A percentile compares a stretch with the other conserved stretches of the same genome.
These are phyloP conservation scores for Corythornis cristatus DNA, from an alignment of 2,113 vertebrate species.

Conservation along the genomic window DNA sequence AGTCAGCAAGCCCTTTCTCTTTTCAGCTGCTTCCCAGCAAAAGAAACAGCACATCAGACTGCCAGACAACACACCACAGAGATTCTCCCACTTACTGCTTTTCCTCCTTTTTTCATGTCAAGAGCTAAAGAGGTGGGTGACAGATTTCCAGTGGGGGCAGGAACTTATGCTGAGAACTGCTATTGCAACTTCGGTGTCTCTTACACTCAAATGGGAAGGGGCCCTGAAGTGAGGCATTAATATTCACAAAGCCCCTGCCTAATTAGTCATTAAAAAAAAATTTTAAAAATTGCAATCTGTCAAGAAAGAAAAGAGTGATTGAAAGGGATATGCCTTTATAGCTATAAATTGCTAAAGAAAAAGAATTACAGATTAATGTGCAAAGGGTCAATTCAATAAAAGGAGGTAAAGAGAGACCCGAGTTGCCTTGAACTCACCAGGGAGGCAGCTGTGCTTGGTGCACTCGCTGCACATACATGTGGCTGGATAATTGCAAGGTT, in stretches of 20 bases:
- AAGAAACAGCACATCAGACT: neutral
- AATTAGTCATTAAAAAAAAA: constrained; percentile 17
- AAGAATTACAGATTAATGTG: neutral
- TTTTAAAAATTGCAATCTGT: neutral
- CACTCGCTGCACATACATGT: neutral
- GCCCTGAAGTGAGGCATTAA: neutral
- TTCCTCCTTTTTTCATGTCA: constrained; percentile 3
- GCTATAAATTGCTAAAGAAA: neutral
- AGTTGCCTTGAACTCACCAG: neutral
- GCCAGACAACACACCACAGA: neutral
- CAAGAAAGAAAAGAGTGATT: constrained; percentile 5
- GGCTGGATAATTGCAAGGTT: neutral
- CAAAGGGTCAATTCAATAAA: constrained; percentile 12
- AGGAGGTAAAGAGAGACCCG: neutral
- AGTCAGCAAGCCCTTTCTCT: neutral
- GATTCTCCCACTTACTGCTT: constrained; percentile 5
- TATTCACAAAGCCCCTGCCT: constrained; percentile 2
- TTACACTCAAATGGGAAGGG: neutral
- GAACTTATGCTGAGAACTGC: neutral
- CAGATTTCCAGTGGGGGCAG: neutral
- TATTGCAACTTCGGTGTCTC: neutral
- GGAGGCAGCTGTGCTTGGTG: neutral
- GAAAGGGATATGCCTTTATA: constrained; percentile 41
- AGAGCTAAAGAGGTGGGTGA: neutral
- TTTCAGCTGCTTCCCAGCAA: neutral